Conservation (phyloP, 2,113 vertebrate genomes). For the Melanocharis versteri region DNA sequence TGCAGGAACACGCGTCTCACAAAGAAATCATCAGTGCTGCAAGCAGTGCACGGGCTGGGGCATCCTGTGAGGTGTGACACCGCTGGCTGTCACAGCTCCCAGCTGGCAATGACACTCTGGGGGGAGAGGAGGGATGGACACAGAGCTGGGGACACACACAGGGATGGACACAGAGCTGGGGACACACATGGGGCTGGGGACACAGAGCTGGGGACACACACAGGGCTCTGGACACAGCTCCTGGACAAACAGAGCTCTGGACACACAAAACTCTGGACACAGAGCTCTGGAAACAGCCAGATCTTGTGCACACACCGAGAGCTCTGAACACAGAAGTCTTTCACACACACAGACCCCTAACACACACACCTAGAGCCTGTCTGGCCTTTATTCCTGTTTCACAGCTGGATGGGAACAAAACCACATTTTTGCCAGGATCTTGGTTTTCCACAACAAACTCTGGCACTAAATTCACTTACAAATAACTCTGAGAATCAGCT, state of each 20-base stretch:
- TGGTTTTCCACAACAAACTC: not conserved
- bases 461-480: not conserved
- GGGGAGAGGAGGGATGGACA: not conserved
- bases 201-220: not conserved
- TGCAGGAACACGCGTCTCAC: not conserved
- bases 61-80: not conserved
- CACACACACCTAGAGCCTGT: fast-evolving
- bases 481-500: not conserved
- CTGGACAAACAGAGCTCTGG: not conserved
- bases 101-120: fast-evolving
- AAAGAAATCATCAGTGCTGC: not conserved
- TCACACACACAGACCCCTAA: fast-evolving
- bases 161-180: not conserved
- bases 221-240: not conserved
- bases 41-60: not conserved
- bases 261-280: not conserved
- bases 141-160: not conserved
- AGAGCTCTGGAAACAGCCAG: not conserved
- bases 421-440: not conserved
- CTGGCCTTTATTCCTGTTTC: not conserved
- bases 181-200: not conserved
- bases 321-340: not conserved
- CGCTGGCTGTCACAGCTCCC: not conserved
- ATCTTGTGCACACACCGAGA: fast-evolving
- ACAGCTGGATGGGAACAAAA: not conserved